Evolutionary conservation across 1,140 invertebrate species (phyloP).

Genomic region (Ceratitis capitata): DNA sequence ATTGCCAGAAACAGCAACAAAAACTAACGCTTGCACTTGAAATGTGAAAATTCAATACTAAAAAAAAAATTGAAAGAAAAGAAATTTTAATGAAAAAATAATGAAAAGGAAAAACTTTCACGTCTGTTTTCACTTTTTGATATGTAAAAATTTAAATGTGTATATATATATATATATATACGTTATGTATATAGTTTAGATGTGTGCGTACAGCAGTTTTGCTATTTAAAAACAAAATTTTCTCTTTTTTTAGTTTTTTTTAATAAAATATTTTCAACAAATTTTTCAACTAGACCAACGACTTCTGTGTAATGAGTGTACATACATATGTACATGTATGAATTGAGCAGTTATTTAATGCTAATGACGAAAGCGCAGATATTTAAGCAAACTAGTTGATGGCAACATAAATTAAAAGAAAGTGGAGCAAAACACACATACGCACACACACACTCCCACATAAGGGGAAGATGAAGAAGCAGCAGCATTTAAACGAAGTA

Average conservation of each 20-base stretch:
- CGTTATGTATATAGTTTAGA: neutral
- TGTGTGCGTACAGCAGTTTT: neutral
- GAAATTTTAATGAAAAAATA: neutral
- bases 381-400: constrained; percentile 2
- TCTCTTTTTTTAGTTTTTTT: neutral
- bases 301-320: too few relatives aligned
- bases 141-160: neutral
- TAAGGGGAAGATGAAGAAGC: neutral
- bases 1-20: neutral
- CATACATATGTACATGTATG: neutral
- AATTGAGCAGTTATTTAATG: neutral
- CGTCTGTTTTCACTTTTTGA: neutral
- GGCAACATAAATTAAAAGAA: neutral
- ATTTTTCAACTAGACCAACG: too few relatives aligned
- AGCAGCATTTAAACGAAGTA: neutral
- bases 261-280: neutral
- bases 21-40: neutral
- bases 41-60: neutral
- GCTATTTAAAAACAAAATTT: neutral
- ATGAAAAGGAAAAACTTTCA: neutral
- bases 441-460: too few relatives aligned
- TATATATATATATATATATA: neutral
- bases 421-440: too few relatives aligned
- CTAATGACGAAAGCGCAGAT: neutral
- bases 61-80: neutral